phyloP scores from a whole-genome alignment of 2,888 invertebrate species.

The Ariolimax columbianus region DNA sequence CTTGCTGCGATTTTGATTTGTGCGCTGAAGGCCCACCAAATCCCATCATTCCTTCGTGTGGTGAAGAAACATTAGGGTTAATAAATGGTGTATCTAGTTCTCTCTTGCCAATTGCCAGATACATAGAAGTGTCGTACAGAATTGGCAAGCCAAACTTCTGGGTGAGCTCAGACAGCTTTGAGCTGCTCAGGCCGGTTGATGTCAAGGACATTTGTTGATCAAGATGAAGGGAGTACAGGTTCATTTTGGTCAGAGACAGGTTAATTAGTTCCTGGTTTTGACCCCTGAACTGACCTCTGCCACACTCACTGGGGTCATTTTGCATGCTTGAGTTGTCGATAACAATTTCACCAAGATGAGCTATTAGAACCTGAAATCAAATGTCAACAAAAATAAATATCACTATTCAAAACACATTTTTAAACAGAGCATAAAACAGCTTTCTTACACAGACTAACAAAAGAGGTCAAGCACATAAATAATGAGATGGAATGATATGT shows the following conservation, averaged over 20 bases:
- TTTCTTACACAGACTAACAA: not conserved
- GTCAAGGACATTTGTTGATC: conserved; percentile 65
- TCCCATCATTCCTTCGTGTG: conserved; percentile 23
- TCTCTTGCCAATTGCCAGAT: conserved; percentile 83
- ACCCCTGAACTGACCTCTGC: conserved; percentile 31
- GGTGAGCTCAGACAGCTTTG: conserved; percentile 51
- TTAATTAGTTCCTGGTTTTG: conserved; percentile 59
- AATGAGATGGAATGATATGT: not conserved
- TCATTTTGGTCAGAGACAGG: conserved; percentile 91
- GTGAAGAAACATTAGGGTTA: conserved; percentile 55
- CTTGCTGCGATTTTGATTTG: not conserved
- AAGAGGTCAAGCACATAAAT: not conserved
- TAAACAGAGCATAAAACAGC: not conserved
- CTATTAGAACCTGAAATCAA: conserved; percentile 85
- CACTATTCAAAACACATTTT: not conserved
- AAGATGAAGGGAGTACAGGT: conserved; percentile 88
- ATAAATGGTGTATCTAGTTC: conserved; percentile 62
- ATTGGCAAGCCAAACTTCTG: conserved; percentile 85
- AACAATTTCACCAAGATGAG: conserved; percentile 93
- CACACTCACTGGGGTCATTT: conserved; percentile 30
- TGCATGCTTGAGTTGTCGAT: conserved; percentile 64
- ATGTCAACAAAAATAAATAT: not conserved
- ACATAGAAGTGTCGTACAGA: conserved; percentile 91
- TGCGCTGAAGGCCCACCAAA: conserved; percentile 23
- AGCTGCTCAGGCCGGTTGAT: conserved; percentile 43